These are phyloP conservation scores for Sebastes cheni DNA, from an alignment of 2,797 vertebrate genomes.

Conservation along the genomic window DNA sequence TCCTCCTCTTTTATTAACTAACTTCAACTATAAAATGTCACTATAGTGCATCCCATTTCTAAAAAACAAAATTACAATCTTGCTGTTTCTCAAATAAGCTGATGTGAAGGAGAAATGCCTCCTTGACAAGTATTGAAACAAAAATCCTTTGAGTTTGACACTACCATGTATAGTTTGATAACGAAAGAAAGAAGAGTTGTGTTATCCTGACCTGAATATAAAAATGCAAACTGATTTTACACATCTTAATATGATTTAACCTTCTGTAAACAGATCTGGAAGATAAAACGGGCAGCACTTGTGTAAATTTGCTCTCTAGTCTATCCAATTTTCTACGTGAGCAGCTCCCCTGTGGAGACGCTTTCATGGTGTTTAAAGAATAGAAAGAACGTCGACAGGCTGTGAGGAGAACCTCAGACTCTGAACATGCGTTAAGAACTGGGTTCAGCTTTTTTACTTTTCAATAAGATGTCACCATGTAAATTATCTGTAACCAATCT, in stretches of 20 bases:
- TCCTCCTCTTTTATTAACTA: neutral
- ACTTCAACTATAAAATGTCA: too few species aligned
- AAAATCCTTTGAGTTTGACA: neutral
- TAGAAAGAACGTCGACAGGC: neutral
- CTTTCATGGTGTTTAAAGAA: constrained; percentile 12
- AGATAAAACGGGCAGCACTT: constrained; percentile 7
- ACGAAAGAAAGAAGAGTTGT: neutral
- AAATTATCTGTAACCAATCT: constrained; percentile 5
- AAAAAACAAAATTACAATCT: neutral
- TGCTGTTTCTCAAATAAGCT: neutral
- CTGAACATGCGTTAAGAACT: neutral
- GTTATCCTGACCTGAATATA: neutral
- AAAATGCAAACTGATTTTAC: neutral
- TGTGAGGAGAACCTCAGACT: constrained; percentile 7
- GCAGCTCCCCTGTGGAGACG: neutral
- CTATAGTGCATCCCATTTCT: neutral
- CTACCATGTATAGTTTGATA: neutral
- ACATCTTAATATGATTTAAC: neutral
- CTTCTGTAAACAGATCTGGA: neutral
- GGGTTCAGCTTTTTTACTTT: neutral
- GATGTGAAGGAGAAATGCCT: neutral
- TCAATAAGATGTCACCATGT: neutral
- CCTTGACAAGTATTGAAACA: neutral
- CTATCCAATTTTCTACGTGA: constrained; percentile 18
- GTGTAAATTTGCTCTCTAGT: neutral